Base-by-base conservation (phyloP, 2,888 invertebrate species). In the Sisyra terminalis region DNA sequence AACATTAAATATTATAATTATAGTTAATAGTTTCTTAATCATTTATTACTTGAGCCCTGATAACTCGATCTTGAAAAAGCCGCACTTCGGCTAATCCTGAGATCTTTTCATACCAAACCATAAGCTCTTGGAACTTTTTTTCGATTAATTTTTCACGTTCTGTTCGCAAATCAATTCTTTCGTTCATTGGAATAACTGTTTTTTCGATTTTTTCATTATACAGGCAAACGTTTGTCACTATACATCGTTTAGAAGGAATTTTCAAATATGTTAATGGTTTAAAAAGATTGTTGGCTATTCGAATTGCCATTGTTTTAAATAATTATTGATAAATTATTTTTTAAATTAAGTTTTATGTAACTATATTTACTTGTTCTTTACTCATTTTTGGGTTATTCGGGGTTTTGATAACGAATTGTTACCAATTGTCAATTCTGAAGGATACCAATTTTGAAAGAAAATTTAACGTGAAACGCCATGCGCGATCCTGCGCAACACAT, bases 51-150 rank as follows among this genome's bases (percentile, higher is more conserved):
- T 74, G 73, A 24, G 80, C 76, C 51, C 73, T 67, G 2, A 83
- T 67, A 1, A 87, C 86, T 39, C 77, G 70, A 48, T 73, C 71
- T 54, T 87, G 86, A 29, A 82, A 76, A 24, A 70, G 65, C 65
- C 76, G 73, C 3, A 88, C 83, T 59, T 85, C 83, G 48, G 78
- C 77, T 40, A 86, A 67, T 2, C 86, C 86, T 5, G 85, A 78
- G 42, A 82, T 67, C 53, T 78, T 74, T 54, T 82, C 83, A 60
- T 84, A 84, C 60, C 67, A 70, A 18, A 58, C 57, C 37, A 75
- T 70, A 40, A 74, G 48, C 39, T 70, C 67, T 36, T 59, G 62
- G 6, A 72, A 52, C 51, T 58, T 63, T 54, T 58, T 52, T 59
- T 64, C 55, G 43, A 57, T 47, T 34, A 53, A 34, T 40, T 42